Base-by-base conservation (phyloP, 2,888 invertebrate species). In the Mellilla xanthometata region DNA sequence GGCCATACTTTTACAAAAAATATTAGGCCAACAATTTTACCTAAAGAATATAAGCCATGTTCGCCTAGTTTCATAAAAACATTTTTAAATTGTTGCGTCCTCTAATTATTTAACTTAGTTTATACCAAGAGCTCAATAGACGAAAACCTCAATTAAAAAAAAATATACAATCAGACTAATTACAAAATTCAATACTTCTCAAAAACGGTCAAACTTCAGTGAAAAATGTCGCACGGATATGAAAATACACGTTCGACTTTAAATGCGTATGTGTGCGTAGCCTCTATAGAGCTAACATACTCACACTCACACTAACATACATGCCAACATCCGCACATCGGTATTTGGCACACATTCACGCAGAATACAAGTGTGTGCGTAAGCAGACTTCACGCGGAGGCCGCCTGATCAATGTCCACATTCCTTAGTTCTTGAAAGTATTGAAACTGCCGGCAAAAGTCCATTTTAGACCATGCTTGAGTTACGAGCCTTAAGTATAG, bases 381-480 rank as follows among this genome's bases (percentile, higher is more conserved):
- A 28, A 24, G 23, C 46, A 61, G 60, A 69, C 54, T 70, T 68
- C 83, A 82, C 84, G 85, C 75, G 74, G 62, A 65, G 63, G 49
- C 60, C 74, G 76, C 73, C 70, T 85, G 86, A 83, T 83, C 79
- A 72, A 72, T 71, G 81, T 72, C 73, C 74, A 79, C 82, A 84
- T 83, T 83, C 84, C 83, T 56, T 69, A 73, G 76, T 73, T 72
- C 71, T 72, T 70, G 62, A 65, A 56, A 57, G 58, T 59, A 58
- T 51, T 55, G 45, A 54, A 57, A 58, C 54, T 23, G 35, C 49
- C 47, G 53, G 41, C 53, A 58, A 55, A 52, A 53, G 52, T 58
- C 55, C 57, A 52, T 51, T 51, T 55, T 41, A 22, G 44, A 19
- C 38, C 29, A 12, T 15, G 27, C 13, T 39, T 33, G 28, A 8